Evolutionary conservation across 92 coral and sea anemone genomes (phyloP), one percentile per base, ranked within the genome.

Genomic region (Paragorgia papillata): DNA sequence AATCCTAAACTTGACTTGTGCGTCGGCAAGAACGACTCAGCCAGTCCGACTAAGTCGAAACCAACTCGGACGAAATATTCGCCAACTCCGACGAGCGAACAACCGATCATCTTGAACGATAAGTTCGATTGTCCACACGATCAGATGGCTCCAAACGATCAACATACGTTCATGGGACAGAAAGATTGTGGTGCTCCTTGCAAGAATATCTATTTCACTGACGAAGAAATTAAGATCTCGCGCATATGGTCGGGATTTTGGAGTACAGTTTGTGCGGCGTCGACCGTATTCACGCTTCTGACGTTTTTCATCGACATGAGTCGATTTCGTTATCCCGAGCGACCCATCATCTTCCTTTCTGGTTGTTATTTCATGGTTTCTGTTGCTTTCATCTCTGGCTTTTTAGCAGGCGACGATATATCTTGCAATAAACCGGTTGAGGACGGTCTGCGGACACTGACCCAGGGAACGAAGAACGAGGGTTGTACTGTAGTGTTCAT

Each of bases 311-410:
- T 95, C 32, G 97, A 95, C 69, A 95, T 87, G 95, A 73, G 90
- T 14, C 91, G 99, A 31, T 95, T 95, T 89, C 88, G 99, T 13
- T 95, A 95, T 75, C 99, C 99, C 0, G 99, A 95, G 61, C 82
- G 99, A 65, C 99, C 99, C 26, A 95, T 95, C 21, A 95, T 95
- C 57, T 95, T 95, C 37, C 85, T 95, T 21, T 95, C 99, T 13
- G 99, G 97, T 7, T 95, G 99, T 69, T 95, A 95, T 70, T 95
- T 95, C 68, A 87, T 95, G 97, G 97, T 95, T 25, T 83, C 99
- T 30, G 69, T 95, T 17, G 89, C 99, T 1, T 95, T 82, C 62
- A 82, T 95, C 65, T 78, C 91, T 50, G 99, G 97, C 14, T 95
- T 88, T 67, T 82, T 89, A 35, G 97, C 99, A 48, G 94, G 94